phyloP scores from a whole-genome alignment of 2,888 invertebrate genomes.

The Caenorhabditis sinica region DNA sequence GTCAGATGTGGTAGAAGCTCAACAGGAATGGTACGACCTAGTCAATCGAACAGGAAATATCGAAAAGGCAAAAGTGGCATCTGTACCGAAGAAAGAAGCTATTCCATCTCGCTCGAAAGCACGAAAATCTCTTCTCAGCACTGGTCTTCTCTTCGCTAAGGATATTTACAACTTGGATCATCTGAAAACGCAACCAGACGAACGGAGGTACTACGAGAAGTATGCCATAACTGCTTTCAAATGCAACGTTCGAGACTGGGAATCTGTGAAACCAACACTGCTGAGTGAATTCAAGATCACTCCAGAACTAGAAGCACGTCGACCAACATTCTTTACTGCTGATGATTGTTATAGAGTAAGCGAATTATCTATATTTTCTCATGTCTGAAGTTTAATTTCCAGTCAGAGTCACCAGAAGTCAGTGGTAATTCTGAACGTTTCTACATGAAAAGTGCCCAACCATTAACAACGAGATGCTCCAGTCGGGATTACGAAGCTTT shows the following conservation, averaged over 20 bases:
- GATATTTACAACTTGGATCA: constrained; percentile 72
- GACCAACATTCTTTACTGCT: constrained; percentile 69
- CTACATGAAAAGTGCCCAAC: constrained; percentile 47
- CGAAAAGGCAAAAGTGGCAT: background rate
- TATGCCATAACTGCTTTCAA: constrained; percentile 66
- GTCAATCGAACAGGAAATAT: constrained; percentile 51
- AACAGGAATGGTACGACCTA: constrained; percentile 61
- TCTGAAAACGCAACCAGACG: constrained; percentile 53
- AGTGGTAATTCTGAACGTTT: constrained; percentile 51
- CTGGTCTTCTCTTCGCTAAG: constrained; percentile 71
- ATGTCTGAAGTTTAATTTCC: constrained; percentile 12
- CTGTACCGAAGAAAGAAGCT: background rate
- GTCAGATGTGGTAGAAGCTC: constrained; percentile 65
- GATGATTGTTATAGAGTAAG: constrained; percentile 71
- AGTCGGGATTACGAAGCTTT: constrained; percentile 45
- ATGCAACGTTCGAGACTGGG: constrained; percentile 68
- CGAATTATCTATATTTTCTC: background rate
- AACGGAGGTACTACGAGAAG: constrained; percentile 63
- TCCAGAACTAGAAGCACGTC: constrained; percentile 48
- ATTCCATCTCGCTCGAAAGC: constrained; percentile 8
- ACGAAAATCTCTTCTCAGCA: constrained; percentile 45
- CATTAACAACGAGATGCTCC: constrained; percentile 27
- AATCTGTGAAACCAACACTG: constrained; percentile 70
- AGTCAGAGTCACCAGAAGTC: constrained; percentile 70
- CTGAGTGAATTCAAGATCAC: constrained; percentile 66